Conservation (phyloP, 2,888 invertebrate species). For the Agonopterix arenella region DNA sequence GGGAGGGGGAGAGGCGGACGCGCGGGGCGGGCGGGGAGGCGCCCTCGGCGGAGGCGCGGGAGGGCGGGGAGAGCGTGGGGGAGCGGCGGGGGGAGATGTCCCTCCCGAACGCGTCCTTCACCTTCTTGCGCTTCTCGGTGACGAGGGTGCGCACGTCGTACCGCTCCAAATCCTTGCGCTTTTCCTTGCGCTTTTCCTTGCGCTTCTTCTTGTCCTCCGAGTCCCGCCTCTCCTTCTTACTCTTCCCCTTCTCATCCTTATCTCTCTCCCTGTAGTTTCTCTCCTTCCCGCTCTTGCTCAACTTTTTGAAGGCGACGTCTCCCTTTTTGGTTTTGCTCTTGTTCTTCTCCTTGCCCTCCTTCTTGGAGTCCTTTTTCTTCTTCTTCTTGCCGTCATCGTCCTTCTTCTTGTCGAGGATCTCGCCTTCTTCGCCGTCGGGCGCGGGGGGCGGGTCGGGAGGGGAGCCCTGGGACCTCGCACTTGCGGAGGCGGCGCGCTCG, state of each 20-base stretch:
- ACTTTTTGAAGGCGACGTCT: conserved; percentile 85
- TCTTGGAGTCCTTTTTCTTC: conserved; percentile 15
- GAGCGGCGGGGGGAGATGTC: conserved; percentile 73
- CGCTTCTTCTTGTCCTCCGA: conserved; percentile 21
- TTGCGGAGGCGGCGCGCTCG: conserved; percentile 55
- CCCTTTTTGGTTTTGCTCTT: conserved; percentile 68
- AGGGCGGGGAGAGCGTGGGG: conserved; percentile 15
- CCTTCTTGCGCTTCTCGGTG: conserved; percentile 79
- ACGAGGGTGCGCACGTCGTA: conserved; percentile 90
- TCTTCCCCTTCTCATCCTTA: conserved; percentile 36
- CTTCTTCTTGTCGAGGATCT: conserved; percentile 63
- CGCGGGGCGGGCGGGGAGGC: conserved; percentile 22
- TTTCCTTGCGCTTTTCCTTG: conserved; percentile 70
- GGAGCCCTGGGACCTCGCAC: conserved; percentile 55
- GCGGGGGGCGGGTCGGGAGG: conserved; percentile 26
- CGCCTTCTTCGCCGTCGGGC: conserved; percentile 48
- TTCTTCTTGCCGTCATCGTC: conserved; percentile 72
- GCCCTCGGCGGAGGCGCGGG: conserved; percentile 18
- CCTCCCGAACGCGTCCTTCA: conserved; percentile 87
- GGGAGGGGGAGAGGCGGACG: conserved; percentile 14
- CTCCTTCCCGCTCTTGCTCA: conserved; percentile 86
- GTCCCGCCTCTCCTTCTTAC: conserved; percentile 34
- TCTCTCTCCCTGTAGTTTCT: conserved; percentile 85
- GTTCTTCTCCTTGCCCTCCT: conserved; percentile 29
- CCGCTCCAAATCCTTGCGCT: conserved; percentile 82